Conservation (phyloP, 2,113 vertebrate genomes). For the Pedionomus torquatus region DNA sequence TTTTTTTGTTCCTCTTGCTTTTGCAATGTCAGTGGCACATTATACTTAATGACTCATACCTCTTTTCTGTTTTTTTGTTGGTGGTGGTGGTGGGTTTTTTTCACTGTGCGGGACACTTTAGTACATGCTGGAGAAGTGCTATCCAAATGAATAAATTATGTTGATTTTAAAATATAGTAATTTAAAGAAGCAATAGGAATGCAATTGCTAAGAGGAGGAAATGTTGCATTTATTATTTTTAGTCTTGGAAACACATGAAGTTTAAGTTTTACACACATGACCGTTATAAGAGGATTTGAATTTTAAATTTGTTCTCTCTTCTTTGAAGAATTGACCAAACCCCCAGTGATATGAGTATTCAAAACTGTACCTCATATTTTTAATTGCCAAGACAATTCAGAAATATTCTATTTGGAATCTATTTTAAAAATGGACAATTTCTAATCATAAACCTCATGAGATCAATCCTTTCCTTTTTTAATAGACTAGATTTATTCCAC, state of each 20-base stretch:
- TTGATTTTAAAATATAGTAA: neutral
- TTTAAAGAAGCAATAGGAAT: neutral
- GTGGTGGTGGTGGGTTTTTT: no score
- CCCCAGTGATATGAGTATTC: neutral
- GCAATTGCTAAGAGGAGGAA: neutral
- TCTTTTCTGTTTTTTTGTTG: neutral
- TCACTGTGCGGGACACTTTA: neutral
- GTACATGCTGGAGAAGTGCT: neutral
- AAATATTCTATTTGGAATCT: neutral
- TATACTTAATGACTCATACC: neutral
- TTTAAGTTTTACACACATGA: neutral
- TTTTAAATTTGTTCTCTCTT: conserved; percentile 27
- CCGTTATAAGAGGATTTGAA: neutral
- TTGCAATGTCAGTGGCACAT: neutral
- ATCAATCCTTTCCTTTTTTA: neutral
- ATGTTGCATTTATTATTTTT: neutral
- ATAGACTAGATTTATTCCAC: neutral
- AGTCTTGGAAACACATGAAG: neutral
- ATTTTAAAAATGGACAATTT: neutral
- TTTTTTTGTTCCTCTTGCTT: neutral
- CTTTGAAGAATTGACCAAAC: conserved; percentile 21
- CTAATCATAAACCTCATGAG: neutral
- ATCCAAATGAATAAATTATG: neutral
- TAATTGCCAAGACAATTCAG: conserved; percentile 40
- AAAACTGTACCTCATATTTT: conserved; percentile 2